phyloP scores from a whole-genome alignment of 1,140 invertebrate species.

The Capitella teleta region DNA sequence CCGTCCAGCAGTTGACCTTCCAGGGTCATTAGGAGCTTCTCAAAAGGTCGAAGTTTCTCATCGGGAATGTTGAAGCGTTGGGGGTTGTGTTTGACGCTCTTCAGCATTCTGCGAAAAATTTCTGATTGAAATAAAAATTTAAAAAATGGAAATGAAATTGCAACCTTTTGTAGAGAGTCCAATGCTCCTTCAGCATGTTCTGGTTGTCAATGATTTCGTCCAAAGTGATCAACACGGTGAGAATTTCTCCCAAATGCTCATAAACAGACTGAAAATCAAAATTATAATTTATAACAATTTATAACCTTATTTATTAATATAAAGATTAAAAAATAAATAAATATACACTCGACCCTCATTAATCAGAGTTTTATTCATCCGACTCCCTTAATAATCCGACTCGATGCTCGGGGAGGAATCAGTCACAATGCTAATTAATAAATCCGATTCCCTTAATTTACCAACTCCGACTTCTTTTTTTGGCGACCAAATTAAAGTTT shows the following conservation, averaged over 20 bases:
- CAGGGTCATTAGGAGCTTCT: constrained; percentile 54
- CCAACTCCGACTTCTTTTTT: no score
- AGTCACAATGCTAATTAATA: no score
- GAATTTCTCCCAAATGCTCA: constrained; percentile 54
- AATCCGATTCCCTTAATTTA: no score
- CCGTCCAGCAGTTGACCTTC: constrained; percentile 53
- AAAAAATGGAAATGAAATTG: not conserved
- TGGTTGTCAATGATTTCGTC: constrained; percentile 58
- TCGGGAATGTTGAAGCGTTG: constrained; percentile 49
- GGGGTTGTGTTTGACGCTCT: constrained; percentile 56
- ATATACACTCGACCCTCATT: no score
- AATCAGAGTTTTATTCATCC: no score
- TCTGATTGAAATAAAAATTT: not conserved
- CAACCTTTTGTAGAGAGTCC: constrained; percentile 54
- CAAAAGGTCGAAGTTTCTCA: constrained; percentile 52
- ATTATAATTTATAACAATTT: constrained; percentile 11
- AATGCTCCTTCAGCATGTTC: constrained; percentile 54
- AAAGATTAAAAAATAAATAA: no score
- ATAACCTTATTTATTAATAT: no score
- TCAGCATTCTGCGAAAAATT: constrained; percentile 46
- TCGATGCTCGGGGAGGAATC: no score
- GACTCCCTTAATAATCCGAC: no score
- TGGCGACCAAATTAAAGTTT: no score
- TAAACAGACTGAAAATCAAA: constrained; percentile 46
- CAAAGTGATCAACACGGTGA: constrained; percentile 57